Base-by-base conservation (phyloP, 2,888 invertebrate genomes). In the Blastobasis adustella region DNA sequence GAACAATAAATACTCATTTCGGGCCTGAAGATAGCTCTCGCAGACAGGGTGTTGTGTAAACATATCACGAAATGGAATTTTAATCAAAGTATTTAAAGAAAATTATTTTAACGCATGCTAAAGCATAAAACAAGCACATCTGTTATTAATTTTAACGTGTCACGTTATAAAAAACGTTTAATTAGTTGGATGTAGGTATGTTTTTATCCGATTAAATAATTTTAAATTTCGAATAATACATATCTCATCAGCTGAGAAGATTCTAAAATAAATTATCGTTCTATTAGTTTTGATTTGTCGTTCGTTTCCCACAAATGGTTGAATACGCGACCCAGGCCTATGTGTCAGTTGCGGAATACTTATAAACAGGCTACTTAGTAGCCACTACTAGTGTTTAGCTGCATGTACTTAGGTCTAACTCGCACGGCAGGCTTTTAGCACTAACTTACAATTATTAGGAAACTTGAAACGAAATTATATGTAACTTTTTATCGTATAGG, bases 1-100 rank as follows among this genome's bases (percentile, higher is more conserved):
- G 82, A 81, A 71, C 82, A 82, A 76, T 67, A 72, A 23, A 70
- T 69, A 74, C 66, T 75, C 73, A 75, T 69, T 66, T 73, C 66
- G 70, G 69, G 75, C 70, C 68, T 69, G 74, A 70, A 69, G 65
- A 64, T 71, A 74, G 72, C 67, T 73, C 67, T 73, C 69, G 69
- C 75, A 70, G 69, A 81, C 81, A 82, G 83, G 83, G 84, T 84
- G 71, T 74, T 71, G 73, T 73, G 65, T 73, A 23, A 69, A 84
- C 84, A 84, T 84, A 84, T 84, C 84, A 83, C 71, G 67, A 66
- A 69, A 63, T 65, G 60, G 61, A 66, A 59, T 66, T 65, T 60
- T 61, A 59, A 66, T 57, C 62, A 55, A 56, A 66, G 63, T 59
- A 56, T 54, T 56, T 52, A 44, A 56, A 59, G 50, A 51, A 52